A percentile compares a stretch with the other conserved stretches of the same genome.
Evolutionary conservation across 1,140 invertebrate species (phyloP).

Genomic region (Scylla paramamosain): DNA sequence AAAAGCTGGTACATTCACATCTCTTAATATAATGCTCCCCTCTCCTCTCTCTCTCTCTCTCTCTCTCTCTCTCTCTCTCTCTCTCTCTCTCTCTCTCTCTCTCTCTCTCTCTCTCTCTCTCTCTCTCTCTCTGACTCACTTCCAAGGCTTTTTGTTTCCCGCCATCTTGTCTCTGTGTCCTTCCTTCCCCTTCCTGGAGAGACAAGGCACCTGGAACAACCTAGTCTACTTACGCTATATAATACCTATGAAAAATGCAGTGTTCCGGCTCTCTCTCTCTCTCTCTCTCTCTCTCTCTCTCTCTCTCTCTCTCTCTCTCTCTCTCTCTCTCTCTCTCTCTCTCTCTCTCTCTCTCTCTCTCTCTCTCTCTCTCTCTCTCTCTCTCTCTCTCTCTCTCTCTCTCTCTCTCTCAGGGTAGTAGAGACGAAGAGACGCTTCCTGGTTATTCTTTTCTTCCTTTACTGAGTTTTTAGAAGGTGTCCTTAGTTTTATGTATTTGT

Average conservation of each 20-base stretch:
- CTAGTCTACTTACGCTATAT: too few relatives aligned
- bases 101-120: neutral
- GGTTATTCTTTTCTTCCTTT: neutral
- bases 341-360: neutral
- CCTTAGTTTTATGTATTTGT: neutral
- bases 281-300: neutral
- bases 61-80: neutral
- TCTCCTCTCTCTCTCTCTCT: neutral
- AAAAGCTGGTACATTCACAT: neutral
- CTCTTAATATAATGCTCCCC: neutral
- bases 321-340: neutral
- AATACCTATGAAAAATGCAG: constrained; percentile 10
- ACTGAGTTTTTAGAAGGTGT: neutral
- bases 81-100: neutral
- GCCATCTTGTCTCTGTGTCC: too few relatives aligned
- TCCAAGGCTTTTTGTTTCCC: too few relatives aligned
- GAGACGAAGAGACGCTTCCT: neutral
- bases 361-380: too few relatives aligned
- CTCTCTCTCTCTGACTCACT: neutral
- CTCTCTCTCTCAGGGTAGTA: neutral
- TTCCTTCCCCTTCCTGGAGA: neutral
- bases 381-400: neutral
- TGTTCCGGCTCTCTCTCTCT: neutral
- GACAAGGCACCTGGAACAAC: neutral
- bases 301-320: neutral